These are phyloP conservation scores for Eira barbara DNA, from an alignment of 2,113 vertebrate species.

Conservation along the genomic window DNA sequence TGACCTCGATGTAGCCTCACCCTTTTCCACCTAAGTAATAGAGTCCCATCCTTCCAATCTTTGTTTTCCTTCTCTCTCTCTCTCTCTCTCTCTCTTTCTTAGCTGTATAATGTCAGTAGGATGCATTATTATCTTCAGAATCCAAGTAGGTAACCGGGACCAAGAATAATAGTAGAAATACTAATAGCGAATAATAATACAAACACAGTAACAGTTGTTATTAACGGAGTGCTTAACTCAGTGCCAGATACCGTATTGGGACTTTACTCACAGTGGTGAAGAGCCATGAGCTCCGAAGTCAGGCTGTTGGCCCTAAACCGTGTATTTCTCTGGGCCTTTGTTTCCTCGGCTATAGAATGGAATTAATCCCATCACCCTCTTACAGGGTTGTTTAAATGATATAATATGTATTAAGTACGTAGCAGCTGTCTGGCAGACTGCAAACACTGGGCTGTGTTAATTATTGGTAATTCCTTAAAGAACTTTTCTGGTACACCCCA, in stretches of 20 bases:
- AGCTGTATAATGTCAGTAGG: neutral
- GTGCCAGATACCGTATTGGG: neutral
- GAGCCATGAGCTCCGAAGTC: neutral
- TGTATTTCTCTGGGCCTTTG: rapidly evolving
- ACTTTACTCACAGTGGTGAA: rapidly evolving
- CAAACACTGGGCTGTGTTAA: neutral
- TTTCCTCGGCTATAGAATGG: neutral
- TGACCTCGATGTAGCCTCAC: rapidly evolving
- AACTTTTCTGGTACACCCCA: neutral
- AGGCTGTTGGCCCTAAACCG: neutral
- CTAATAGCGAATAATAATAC: neutral
- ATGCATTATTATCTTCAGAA: neutral
- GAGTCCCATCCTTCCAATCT: neutral
- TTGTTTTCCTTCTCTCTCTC: neutral
- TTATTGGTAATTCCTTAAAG: neutral
- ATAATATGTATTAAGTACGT: rapidly evolving
- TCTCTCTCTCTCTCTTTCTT: neutral
- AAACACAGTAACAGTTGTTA: rapidly evolving
- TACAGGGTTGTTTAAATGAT: rapidly evolving
- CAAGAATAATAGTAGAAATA: neutral
- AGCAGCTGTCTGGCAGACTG: neutral
- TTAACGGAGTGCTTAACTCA: neutral
- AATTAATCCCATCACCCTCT: neutral
- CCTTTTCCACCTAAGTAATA: neutral
- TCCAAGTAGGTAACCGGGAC: neutral